A percentile compares a stretch with the other conserved stretches of the same genome.
Conservation (phyloP, 2,888 invertebrate species). For the Noctua pronuba region DNA sequence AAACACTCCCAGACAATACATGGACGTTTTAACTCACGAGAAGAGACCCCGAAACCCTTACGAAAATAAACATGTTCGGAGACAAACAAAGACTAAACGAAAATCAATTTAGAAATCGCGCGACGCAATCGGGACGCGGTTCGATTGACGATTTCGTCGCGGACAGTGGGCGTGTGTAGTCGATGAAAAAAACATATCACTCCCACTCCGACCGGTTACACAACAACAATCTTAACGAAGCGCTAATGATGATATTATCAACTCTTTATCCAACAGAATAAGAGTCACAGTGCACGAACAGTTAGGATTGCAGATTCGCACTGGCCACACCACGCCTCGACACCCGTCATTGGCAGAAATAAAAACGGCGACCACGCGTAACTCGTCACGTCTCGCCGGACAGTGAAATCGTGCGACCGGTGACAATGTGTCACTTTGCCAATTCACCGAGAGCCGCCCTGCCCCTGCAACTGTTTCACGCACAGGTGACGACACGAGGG, state of each 20-base stretch:
- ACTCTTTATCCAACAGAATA: slow-evolving; percentile 76
- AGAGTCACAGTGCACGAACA: slow-evolving; percentile 69
- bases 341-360: slow-evolving; percentile 91
- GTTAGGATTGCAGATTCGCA: slow-evolving; percentile 77
- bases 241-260: slow-evolving; percentile 69
- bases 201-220: slow-evolving; percentile 86
- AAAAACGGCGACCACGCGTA: slow-evolving; percentile 90
- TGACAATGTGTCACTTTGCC: slow-evolving; percentile 88
- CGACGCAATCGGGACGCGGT: slow-evolving; percentile 73
- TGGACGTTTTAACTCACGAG: slow-evolving; percentile 55
- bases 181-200: slow-evolving; percentile 88
- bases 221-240: slow-evolving; percentile 73
- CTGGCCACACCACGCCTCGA: slow-evolving; percentile 88
- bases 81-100: slow-evolving; percentile 63
- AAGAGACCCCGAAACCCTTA: slow-evolving; percentile 20
- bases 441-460: slow-evolving; percentile 72
- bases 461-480: slow-evolving; percentile 57
- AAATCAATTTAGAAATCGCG: slow-evolving; percentile 80
- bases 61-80: slow-evolving; percentile 48
- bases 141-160: slow-evolving; percentile 80
- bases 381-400: slow-evolving; percentile 89
- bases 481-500: slow-evolving; percentile 42
- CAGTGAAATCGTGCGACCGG: slow-evolving; percentile 89
- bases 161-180: slow-evolving; percentile 87
- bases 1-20: slow-evolving; percentile 58